These are phyloP conservation scores for Gambelia wislizenii DNA, from an alignment of 2,797 vertebrate species.

Conservation along the genomic window DNA sequence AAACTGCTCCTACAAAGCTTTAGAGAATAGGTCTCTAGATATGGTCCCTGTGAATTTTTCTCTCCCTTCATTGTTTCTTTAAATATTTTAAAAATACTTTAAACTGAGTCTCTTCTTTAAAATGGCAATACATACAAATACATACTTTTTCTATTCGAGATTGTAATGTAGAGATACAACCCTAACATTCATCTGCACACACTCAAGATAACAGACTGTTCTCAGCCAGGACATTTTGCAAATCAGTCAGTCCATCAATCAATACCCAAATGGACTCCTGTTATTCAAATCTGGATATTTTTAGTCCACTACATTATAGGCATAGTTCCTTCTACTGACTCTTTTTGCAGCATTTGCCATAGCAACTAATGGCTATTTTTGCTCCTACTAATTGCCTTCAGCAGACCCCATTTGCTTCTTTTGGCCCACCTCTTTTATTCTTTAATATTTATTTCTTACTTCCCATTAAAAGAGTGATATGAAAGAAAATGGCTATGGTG, in stretches of 20 bases:
- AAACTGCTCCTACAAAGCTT: neutral
- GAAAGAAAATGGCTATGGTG: neutral
- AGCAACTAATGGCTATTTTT: slow-evolving; percentile 53
- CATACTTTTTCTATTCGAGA: neutral
- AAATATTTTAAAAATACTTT: neutral
- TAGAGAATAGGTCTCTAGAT: too few species aligned
- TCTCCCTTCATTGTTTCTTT: neutral
- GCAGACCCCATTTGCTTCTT: slow-evolving; percentile 35
- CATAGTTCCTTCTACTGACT: neutral
- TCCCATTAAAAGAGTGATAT: neutral
- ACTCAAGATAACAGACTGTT: neutral
- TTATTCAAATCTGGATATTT: slow-evolving; percentile 18
- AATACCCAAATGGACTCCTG: slow-evolving; percentile 1
- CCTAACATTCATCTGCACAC: neutral
- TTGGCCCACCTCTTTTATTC: slow-evolving; percentile 13
- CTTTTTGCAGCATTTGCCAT: slow-evolving; percentile 53
- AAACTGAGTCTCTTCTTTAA: neutral
- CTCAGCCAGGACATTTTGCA: neutral
- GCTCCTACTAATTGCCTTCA: slow-evolving; percentile 48
- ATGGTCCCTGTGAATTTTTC: neutral
- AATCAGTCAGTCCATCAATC: neutral
- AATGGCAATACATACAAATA: neutral
- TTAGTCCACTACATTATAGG: slow-evolving; percentile 5
- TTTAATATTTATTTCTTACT: slow-evolving; percentile 37
- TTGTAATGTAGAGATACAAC: neutral